phyloP scores from a whole-genome alignment of 2,797 vertebrate species.

The Taenioides sp. region DNA sequence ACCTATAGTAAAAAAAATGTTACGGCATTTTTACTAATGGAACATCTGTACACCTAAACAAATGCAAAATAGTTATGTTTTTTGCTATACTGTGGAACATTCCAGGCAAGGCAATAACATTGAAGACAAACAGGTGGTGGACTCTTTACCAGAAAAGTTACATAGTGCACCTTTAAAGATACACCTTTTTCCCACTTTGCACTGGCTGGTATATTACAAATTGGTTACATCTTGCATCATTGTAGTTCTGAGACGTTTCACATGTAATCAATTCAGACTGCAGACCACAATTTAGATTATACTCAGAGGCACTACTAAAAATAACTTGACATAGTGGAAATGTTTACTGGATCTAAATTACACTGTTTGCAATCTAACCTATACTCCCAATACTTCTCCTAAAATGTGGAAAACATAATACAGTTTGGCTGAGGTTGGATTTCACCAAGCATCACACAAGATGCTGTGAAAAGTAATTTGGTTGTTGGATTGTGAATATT shows the following conservation, averaged over 20 bases:
- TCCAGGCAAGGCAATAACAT: not conserved
- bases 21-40: not conserved
- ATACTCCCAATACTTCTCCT: conserved; percentile 26
- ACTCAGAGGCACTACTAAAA: conserved; percentile 5
- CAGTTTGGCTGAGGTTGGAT: conserved; percentile 44
- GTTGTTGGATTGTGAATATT: conserved; percentile 49
- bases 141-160: not conserved
- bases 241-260: conserved; percentile 1
- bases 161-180: not conserved
- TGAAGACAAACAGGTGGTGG: not conserved
- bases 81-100: not conserved
- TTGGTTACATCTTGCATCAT: not conserved
- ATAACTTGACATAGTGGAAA: conserved; percentile 6
- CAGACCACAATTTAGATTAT: conserved; percentile 12
- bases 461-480: conserved; percentile 44
- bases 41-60: not conserved
- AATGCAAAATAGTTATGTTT: not conserved
- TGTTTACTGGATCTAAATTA: conserved; percentile 11
- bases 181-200: not conserved
- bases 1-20: not conserved
- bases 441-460: conserved; percentile 45
- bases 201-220: not conserved
- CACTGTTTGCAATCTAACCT: conserved; percentile 29
- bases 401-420: conserved; percentile 39
- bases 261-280: conserved; percentile 1